These are phyloP conservation scores for Frieseomelitta varia DNA, from an alignment of 1,140 invertebrate genomes.

Conservation along the genomic window DNA sequence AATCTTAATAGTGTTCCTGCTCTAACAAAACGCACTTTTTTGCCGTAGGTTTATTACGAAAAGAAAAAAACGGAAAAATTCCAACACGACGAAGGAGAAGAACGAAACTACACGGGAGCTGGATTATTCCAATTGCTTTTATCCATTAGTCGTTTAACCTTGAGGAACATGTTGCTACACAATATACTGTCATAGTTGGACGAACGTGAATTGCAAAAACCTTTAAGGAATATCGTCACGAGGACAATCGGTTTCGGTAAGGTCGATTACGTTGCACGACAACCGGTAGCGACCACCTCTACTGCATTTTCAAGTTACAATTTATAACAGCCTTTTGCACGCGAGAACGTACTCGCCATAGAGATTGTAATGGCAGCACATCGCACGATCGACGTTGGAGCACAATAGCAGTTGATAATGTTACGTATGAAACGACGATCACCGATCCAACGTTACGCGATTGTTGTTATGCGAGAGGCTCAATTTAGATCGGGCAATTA, in stretches of 20 bases:
- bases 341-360: conserved; percentile 8
- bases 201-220: conserved; percentile 17
- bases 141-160: conserved; percentile 47
- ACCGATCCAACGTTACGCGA: background rate
- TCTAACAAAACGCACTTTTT: background rate
- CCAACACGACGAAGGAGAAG: background rate
- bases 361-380: conserved; percentile 62
- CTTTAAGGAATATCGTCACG: background rate
- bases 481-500: background rate
- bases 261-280: background rate
- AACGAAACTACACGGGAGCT: background rate
- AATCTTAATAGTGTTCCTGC: background rate
- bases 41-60: background rate
- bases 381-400: conserved; percentile 43
- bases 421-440: background rate
- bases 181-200: conserved; percentile 26
- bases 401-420: conserved; percentile 21
- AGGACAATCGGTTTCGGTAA: background rate
- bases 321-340: background rate
- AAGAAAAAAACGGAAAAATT: background rate
- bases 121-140: background rate
- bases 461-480: background rate
- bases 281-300: background rate
- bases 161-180: conserved; percentile 25
- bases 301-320: background rate